A percentile compares a stretch with the other conserved stretches of the same genome.
Evolutionary conservation across 1,140 invertebrate genomes (phyloP).

Genomic region (Lordiphosa stackelbergi): DNA sequence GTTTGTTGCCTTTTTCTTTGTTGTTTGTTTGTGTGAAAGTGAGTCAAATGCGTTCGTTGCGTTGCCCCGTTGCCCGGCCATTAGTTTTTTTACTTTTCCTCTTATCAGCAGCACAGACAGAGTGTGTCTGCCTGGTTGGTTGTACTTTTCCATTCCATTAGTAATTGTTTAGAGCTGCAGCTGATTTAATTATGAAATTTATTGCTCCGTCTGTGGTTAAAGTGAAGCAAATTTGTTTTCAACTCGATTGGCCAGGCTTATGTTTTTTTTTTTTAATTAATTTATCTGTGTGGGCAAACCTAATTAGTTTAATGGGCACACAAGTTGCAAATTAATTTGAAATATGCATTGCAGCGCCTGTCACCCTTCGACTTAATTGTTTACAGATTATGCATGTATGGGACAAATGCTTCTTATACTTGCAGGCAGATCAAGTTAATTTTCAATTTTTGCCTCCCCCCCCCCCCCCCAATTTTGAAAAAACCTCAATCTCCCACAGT

Average conservation of each 20-base stretch:
- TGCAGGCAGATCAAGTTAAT: too few relatives aligned
- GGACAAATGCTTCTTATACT: too few relatives aligned
- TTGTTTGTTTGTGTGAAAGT: conserved; percentile 69
- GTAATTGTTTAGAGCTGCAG: conserved; percentile 13
- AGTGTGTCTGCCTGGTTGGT: conserved; percentile 16
- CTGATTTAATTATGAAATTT: conserved; percentile 49
- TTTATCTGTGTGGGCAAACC: conserved; percentile 27
- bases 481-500: too few relatives aligned
- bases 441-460: too few relatives aligned
- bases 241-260: background rate
- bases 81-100: conserved; percentile 30
- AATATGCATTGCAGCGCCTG: conserved; percentile 28
- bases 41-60: conserved; percentile 47
- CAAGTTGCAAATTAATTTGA: conserved; percentile 67
- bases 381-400: too few relatives aligned
- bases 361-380: conserved; percentile 53
- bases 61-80: background rate
- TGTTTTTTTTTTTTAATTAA: conserved; percentile 4
- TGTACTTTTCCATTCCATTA: conserved; percentile 47
- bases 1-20: conserved; percentile 38
- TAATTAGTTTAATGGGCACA: conserved; percentile 62
- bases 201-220: conserved; percentile 7
- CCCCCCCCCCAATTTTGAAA: too few relatives aligned
- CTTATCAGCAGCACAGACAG: conserved; percentile 33
- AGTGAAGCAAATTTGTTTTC: conserved; percentile 14